Evolutionary conservation across 2,888 invertebrate species (phyloP).

Genomic region (Escarpia spicata): DNA sequence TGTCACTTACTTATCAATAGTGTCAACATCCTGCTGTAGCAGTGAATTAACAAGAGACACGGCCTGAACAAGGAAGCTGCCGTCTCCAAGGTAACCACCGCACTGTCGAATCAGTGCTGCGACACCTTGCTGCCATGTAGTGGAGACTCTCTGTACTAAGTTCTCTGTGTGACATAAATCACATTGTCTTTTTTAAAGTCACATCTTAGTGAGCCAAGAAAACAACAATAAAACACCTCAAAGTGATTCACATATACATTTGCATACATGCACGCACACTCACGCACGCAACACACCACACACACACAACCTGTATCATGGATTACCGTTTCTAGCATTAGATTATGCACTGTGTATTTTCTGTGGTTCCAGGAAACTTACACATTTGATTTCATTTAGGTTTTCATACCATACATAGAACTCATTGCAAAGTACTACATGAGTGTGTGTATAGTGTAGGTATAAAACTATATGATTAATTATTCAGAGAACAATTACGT

Average conservation of each 20-base stretch:
- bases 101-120: background rate
- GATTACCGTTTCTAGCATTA: too few relatives aligned
- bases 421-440: background rate
- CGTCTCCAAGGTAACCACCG: background rate
- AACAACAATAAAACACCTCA: too few relatives aligned
- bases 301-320: too few relatives aligned
- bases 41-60: background rate
- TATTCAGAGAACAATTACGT: background rate
- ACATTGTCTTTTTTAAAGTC: background rate
- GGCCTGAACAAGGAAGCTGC: background rate
- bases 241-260: background rate
- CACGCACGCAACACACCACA: too few relatives aligned
- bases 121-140: background rate
- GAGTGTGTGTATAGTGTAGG: background rate
- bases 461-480: background rate
- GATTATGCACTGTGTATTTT: too few relatives aligned
- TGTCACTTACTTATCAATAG: background rate
- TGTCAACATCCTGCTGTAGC: background rate
- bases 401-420: background rate
- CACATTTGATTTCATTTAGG: background rate
- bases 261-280: background rate
- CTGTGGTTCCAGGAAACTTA: too few relatives aligned
- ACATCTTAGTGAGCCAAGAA: too few relatives aligned
- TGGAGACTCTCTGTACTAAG: background rate
- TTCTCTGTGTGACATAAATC: background rate